Evolutionary conservation across 2,797 vertebrate genomes (phyloP).

Genomic region (Karalla daura): DNA sequence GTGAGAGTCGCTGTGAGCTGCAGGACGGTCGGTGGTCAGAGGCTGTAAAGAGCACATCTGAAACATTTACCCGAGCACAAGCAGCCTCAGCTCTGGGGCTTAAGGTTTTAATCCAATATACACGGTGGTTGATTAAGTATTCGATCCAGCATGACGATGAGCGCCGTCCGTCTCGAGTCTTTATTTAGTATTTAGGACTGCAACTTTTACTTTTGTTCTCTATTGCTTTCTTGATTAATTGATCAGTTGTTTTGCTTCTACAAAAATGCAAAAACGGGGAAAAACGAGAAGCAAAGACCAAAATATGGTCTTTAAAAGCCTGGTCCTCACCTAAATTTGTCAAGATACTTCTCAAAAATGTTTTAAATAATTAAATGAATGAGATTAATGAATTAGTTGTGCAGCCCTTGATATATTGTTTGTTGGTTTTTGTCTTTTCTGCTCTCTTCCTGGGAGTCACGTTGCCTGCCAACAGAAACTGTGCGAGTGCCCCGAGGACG

Average conservation of each 20-base stretch:
- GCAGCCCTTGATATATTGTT: conserved; percentile 16
- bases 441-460: conserved; percentile 32
- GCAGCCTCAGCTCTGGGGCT: conserved; percentile 21
- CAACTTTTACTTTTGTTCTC: too few relatives aligned
- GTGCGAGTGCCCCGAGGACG: conserved; percentile 20
- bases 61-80: conserved; percentile 12
- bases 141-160: conserved; percentile 8
- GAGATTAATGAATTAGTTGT: too few relatives aligned
- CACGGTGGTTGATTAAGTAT: conserved; percentile 41
- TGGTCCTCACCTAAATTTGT: too few relatives aligned
- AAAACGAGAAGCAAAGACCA: too few relatives aligned
- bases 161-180: neutral
- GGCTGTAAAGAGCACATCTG: conserved; percentile 7
- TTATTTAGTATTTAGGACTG: too few relatives aligned
- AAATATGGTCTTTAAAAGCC: too few relatives aligned
- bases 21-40: neutral
- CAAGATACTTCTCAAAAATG: too few relatives aligned
- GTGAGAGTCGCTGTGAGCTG: conserved; percentile 7
- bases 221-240: too few relatives aligned
- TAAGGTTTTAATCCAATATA: conserved; percentile 62
- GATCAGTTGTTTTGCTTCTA: too few relatives aligned
- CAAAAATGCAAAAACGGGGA: too few relatives aligned
- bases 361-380: too few relatives aligned
- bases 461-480: conserved; percentile 43
- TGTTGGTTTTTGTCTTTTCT: conserved; percentile 25